Evolutionary conservation across 2,888 invertebrate genomes (phyloP).

Genomic region (Octodonta nipae): DNA sequence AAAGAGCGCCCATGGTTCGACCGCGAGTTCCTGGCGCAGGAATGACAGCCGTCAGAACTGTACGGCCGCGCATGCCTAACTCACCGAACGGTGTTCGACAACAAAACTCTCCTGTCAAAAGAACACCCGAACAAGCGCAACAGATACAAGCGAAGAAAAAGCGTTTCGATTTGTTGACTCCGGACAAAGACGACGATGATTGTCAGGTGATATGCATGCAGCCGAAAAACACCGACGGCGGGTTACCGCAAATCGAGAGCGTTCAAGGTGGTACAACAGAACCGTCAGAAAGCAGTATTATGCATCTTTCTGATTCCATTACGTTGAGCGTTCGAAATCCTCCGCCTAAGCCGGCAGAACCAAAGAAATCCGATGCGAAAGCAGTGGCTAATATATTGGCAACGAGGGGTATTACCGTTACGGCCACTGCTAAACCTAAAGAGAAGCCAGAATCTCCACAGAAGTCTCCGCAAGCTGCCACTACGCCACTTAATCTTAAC

Average conservation of each 20-base stretch:
- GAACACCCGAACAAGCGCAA: slow-evolving; percentile 28
- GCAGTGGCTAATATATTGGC: slow-evolving; percentile 66
- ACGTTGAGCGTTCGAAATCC: slow-evolving; percentile 49
- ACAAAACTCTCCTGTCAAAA: slow-evolving; percentile 19
- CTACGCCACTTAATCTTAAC: slow-evolving; percentile 43
- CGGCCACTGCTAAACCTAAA: slow-evolving; percentile 44
- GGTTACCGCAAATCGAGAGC: slow-evolving; percentile 57
- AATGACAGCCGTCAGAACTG: slow-evolving; percentile 18
- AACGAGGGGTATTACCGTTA: slow-evolving; percentile 64
- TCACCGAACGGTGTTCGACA: slow-evolving; percentile 15
- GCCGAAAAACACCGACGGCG: slow-evolving; percentile 51
- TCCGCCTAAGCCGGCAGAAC: slow-evolving; percentile 27
- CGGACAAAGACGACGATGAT: slow-evolving; percentile 60
- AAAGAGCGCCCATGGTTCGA: slow-evolving; percentile 20
- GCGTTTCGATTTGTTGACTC: slow-evolving; percentile 50
- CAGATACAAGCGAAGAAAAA: slow-evolving; percentile 37
- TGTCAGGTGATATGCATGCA: slow-evolving; percentile 64
- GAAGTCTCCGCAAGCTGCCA: slow-evolving; percentile 33
- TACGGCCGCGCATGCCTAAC: slow-evolving; percentile 18
- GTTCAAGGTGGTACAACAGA: slow-evolving; percentile 37
- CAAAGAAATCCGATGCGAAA: slow-evolving; percentile 55
- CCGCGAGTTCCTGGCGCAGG: slow-evolving; percentile 22
- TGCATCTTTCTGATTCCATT: slow-evolving; percentile 60
- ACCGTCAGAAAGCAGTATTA: slow-evolving; percentile 38
- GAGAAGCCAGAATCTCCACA: slow-evolving; percentile 20